Base-by-base conservation (phyloP, 2,888 invertebrate genomes). In the Ormyrus thymus region DNA sequence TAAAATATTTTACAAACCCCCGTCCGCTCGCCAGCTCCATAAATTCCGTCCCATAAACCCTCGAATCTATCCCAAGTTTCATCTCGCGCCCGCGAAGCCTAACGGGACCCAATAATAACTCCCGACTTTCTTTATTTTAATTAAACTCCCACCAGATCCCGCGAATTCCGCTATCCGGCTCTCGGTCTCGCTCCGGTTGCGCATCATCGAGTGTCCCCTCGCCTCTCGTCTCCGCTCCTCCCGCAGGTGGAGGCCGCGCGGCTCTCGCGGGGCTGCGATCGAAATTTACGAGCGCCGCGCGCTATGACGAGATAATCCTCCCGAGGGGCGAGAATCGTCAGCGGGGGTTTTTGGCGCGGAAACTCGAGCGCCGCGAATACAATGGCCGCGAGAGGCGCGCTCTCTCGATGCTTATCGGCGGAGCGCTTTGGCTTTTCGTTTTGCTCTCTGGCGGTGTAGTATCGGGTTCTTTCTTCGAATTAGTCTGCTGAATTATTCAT, bases 291-390 rank as follows among this genome's bases (percentile, higher is more conserved):
- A 29, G 29, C 29, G 29, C 3, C 29, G 8, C 11, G 61, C 66
- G 45, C 46, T 68, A 72, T 69, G 79, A 79, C 72, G 72, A 70
- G 76, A 79, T 79, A 76, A 76, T 76, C 76, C 65, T 1, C 45
- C 2, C n/a, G n/a, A 55, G 53, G n/a, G 6, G 53, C 11, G 51
- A 56, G 59, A 46, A 46, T 43, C 59, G 61, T 61, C 45, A 71
- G 61, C 61, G 71, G 50, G 43, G 59, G 59, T 48, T 70, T 70
- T 70, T 50, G 59, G 70, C 15, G 11, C 13, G n/a, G 51, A 70
- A 65, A 66, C 50, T 55, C 43, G 59, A 64, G 71, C 64, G 29
- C 58, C 11, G 10, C 4, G 56, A 69, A 65, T 59, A 78, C 78
- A 78, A 74, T 78, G 53, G 45, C 55, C 11, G 51, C 1, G 50